phyloP scores from a whole-genome alignment of 2,113 vertebrate species.

The Erpornis zantholeuca region DNA sequence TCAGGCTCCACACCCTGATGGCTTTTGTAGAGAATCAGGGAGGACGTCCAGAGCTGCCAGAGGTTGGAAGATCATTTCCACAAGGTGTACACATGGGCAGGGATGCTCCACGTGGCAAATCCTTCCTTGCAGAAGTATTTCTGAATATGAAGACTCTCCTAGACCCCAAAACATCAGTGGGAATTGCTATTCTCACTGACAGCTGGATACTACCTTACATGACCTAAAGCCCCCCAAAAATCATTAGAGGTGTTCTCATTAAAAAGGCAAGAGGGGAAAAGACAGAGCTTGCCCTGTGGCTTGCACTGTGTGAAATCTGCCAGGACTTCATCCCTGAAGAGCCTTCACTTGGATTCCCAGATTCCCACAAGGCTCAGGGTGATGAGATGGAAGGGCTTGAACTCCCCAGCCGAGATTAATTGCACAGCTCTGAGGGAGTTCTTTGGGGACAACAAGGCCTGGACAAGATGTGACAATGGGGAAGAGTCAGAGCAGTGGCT shows the following conservation, averaged over 20 bases:
- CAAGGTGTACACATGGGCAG: accelerated
- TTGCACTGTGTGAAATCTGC: background rate
- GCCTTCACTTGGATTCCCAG: background rate
- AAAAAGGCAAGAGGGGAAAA: background rate
- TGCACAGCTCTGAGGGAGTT: background rate
- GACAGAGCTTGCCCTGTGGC: background rate
- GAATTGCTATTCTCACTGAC: background rate
- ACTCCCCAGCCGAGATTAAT: background rate
- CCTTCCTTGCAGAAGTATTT: background rate
- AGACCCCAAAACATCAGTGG: background rate
- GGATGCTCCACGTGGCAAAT: background rate
- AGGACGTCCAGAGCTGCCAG: background rate
- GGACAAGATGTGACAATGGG: background rate
- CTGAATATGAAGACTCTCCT: background rate
- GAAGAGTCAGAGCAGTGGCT: background rate
- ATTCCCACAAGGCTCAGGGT: background rate
- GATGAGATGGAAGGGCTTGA: background rate
- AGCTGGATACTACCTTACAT: background rate
- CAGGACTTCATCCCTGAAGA: background rate
- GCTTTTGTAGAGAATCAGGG: background rate
- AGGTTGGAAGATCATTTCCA: background rate
- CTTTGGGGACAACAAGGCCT: background rate
- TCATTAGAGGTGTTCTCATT: background rate
- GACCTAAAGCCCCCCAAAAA: background rate
- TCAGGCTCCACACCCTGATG: background rate